A percentile compares a stretch with the other conserved stretches of the same genome.
These are phyloP conservation scores for Eristalinus aeneus DNA, from an alignment of 2,888 invertebrate genomes.

Conservation along the genomic window DNA sequence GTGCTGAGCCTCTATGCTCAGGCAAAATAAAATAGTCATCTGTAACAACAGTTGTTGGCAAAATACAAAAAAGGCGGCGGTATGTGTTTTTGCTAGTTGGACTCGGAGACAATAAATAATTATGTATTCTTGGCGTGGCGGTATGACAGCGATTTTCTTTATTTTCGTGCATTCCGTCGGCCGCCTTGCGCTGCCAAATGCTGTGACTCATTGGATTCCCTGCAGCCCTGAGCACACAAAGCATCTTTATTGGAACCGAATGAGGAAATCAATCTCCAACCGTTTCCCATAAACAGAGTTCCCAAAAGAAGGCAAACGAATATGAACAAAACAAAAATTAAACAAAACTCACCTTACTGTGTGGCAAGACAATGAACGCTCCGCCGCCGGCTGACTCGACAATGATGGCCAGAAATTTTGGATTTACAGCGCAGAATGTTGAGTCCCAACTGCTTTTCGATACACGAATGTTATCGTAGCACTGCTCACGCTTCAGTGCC, in stretches of 20 bases:
- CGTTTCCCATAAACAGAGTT: constrained; percentile 24
- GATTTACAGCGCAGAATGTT: constrained; percentile 98
- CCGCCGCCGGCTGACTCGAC: constrained; percentile 98
- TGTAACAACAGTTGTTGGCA: constrained; percentile 21
- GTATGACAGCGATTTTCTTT: constrained; percentile 31
- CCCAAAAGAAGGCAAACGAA: neutral
- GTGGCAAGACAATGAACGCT: constrained; percentile 96
- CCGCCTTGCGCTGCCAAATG: constrained; percentile 23
- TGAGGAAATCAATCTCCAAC: constrained; percentile 48
- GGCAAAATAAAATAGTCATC: constrained; percentile 22
- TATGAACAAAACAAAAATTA: neutral
- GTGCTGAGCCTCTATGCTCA: constrained; percentile 28
- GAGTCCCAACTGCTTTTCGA: constrained; percentile 99
- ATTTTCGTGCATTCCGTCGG: constrained; percentile 37
- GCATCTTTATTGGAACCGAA: constrained; percentile 37
- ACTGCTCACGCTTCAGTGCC: constrained; percentile 95
- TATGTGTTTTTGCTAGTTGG: constrained; percentile 27
- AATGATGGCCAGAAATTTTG: constrained; percentile 97
- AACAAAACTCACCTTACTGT: constrained; percentile 88
- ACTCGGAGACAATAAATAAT: constrained; percentile 60
- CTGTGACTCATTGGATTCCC: constrained; percentile 49
- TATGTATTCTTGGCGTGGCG: constrained; percentile 52
- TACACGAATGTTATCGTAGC: constrained; percentile 98
- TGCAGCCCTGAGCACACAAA: neutral
- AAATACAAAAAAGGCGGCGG: constrained; percentile 29